Evolutionary conservation across 2,113 vertebrate species (phyloP), one percentile per base, ranked within the genome.

Genomic region (Pseudonaja textilis): DNA sequence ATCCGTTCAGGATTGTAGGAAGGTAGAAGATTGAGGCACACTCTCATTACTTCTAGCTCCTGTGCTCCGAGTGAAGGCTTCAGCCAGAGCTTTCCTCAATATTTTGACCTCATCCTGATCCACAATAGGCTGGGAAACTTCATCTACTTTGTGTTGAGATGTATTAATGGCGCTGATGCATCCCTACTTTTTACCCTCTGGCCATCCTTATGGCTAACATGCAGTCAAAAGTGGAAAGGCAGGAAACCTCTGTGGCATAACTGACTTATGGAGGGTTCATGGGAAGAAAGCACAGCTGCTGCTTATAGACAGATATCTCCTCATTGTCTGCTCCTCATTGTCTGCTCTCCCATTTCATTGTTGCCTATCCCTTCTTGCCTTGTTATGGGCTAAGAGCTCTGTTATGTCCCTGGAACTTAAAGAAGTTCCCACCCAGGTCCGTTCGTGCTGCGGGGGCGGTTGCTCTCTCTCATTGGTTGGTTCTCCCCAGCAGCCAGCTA

Each of bases 131-230:
- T 98, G 0, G 98, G 98, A 10, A 98, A 97, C 95, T 95, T 97
- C 89, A 97, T 99, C 5, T 99, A 99, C 94, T 99, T 99, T 93
- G 98, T 97, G 18, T 98, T 98, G 10, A 98, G 98, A 18, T 96
- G 98, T 8, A 54, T 98, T 87, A 98, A 97, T 94, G 98, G 98
- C 55, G 96, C 98, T 74, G 94, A 96, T 14, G 98, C 98, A 90
- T 98, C 98, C 93, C 90, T 99, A 52, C 45, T 97, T 95, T 99
- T 42, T 99, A 98, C 95, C 98, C 98, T 1, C 96, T 99, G 16
- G 98, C 98, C 89, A 98, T 99, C 89, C 96, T 99, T 1, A 97
- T 98, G 74, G 98, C 98, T 88, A 99, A 99, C 93, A 98, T 99
- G 98, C 98, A 99, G 95, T 98, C 98, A 1, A 95, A 97, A 93